phyloP scores from a whole-genome alignment of 53 echinoderm and acorn worm species.

The Henricia sp. region DNA sequence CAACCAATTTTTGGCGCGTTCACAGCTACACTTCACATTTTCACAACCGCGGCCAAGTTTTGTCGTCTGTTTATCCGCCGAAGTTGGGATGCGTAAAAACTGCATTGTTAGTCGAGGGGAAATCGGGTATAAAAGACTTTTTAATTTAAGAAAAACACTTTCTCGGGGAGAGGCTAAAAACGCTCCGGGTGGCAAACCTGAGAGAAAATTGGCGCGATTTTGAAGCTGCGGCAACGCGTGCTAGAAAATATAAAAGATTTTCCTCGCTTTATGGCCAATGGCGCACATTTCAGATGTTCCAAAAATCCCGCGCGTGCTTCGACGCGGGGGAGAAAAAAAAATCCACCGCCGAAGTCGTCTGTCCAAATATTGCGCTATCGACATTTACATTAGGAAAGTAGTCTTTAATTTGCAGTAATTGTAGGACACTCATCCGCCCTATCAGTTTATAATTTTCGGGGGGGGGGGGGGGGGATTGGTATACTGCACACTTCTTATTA shows the following conservation, averaged over 20 bases:
- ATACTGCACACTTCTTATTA: constrained; percentile 56
- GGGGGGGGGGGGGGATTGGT: constrained; percentile 43
- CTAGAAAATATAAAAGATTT: background rate
- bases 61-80: background rate
- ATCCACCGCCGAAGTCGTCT: constrained; percentile 42
- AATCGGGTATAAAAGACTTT: constrained; percentile 28
- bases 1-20: too few relatives aligned
- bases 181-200: background rate
- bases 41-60: too few relatives aligned
- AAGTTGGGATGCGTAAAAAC: background rate
- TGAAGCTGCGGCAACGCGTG: constrained; percentile 16
- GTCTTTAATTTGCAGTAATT: constrained; percentile 63
- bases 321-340: background rate
- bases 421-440: constrained; percentile 40
- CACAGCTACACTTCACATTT: too few relatives aligned
- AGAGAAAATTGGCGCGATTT: background rate
- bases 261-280: background rate
- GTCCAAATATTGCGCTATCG: constrained; percentile 65
- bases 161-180: constrained; percentile 7
- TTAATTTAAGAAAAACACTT: constrained; percentile 27
- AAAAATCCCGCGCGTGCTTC: background rate
- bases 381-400: constrained; percentile 61
- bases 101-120: constrained; percentile 20
- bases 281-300: constrained; percentile 51
- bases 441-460: constrained; percentile 42